Evolutionary conservation across 1,140 invertebrate genomes (phyloP), one percentile per base, ranked within the genome.

Genomic region (Pseudachorutes palmiensis): DNA sequence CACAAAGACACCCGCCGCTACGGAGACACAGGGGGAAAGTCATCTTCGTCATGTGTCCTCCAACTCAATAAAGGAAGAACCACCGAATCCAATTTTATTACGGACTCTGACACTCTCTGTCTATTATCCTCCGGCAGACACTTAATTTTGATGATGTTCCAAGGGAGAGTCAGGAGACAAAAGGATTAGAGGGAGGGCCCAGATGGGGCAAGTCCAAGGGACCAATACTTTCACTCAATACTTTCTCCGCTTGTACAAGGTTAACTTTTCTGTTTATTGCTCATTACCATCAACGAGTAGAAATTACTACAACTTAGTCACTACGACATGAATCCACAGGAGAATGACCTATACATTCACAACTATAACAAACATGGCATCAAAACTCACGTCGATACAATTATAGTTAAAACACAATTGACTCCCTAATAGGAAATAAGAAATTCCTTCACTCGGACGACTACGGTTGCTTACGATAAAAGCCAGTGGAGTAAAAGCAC

Each of bases 61-160:
- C 51, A 19, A 26, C 51, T 55, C 51, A 26, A 14, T 55, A 55
- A 55, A 55, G 51, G 24, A 55, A 28, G 58, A 55, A 60, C 58
- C 30, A 29, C 58, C 30, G 30, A 60, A 28, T 30, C 58, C 58
- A 55, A 55, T 55, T 55, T 55, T 55, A 55, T 55, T 55, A 55
- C 9, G 51, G 51, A 55, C 51, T 55, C 51, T 55, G 51, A 55
- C 51, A 55, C 51, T 55, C n/a, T n/a, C 51, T 55, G 51, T 55
- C 51, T 55, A 55, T 55, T 55, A 55, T 55, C 12, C 5, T 5
- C 12, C 51, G 51, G 3, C 51, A 55, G 51, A 55, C 24, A 55
- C 51, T 55, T 55, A 55, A 55, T 55, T 55, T 55, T 55, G 14
- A 55, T 55, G 51, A 55, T 55, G 51, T 55, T 55, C 36, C 36